Evolutionary conservation across 2,888 invertebrate genomes (phyloP), one percentile per base, ranked within the genome.

Genomic region (Nineta flava): DNA sequence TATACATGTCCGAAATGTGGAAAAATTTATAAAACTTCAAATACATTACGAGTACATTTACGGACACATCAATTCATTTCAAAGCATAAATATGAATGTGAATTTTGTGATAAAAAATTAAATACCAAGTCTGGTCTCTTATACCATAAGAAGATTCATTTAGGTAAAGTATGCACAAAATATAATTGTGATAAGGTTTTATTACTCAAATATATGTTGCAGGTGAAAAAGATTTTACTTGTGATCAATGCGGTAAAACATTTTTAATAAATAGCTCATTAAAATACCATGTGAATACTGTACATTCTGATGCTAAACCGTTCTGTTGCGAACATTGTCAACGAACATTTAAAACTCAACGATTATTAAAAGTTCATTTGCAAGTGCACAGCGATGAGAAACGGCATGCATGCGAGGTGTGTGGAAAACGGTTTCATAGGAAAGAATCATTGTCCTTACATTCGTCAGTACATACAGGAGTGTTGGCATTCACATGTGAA

Each of bases 121-220:
- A 72, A 73, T 3, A 75, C 74, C 1, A 74, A 73, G 59, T 73
- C 73, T 2, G 75, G 75, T 61, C 65, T 86, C 48, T 75, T 79
- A 47, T 81, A 84, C n/a, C 86, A 86, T 60, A 77, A 79, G 59
- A 75, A 85, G 31, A 79, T 83, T 12, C 86, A 38, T 38, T 13
- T 13, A 38, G 38, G 38, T 38, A 38, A 4, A 26, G 7, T 26
- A 26, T 26, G 3, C 7, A 19, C 19, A 19, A 19, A 26, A 26
- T 26, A 7, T 7, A 7, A 26, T 7, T 6, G 7, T 26, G 7
- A 7, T 6, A 5, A 26, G 7, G 4, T 26, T 26, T 6, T 26
- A 6, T 26, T 26, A 6, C 2, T 26, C 7, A 26, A 13, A 38
- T 13, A 4, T 4, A 10, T 13, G 3, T 38, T 38, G 3, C n/a